Evolutionary conservation across 2,888 invertebrate species (phyloP), one percentile per base, ranked within the genome.

Genomic region (Agonopterix heracliana): DNA sequence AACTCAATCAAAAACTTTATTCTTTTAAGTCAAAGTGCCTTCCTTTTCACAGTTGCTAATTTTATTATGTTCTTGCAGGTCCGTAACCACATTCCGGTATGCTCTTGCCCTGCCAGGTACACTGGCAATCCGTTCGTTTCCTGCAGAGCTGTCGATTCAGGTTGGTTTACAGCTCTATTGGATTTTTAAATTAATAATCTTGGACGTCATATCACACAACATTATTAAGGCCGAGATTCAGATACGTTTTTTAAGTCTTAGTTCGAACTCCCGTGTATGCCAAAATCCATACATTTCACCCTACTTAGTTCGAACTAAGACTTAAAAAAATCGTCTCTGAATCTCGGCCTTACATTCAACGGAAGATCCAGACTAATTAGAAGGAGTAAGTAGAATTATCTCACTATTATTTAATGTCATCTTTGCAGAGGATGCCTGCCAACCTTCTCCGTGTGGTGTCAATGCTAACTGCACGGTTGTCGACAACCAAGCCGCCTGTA

Each of bases 381-480:
- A n/a, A n/a, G n/a, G n/a, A n/a, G n/a, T n/a, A 3, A 26, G 26
- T 26, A 26, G 5, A 26, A 26, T 17, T 17, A 2, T 2, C 17
- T 17, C 17, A 3, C 1, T 11, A 41, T 41, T 9, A 38, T 10
- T 38, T 3, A 34, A 34, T 46, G 44, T n/a, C 17, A 12, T 57
- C 3, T 60, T 69, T 63, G 40, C 78, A 96, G 96, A 94, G 86
- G 95, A 95, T 68, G 91, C 94, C 43, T 96, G 96, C 72, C 93
- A 93, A 66, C 95, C 95, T 10, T 94, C 92, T 54, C 95, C 96
- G 0, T 96, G 96, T 61, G 96, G 96, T 7, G 65, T 71, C 41
- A 96, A 96, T 78, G 95, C 96, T 1, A 92, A 93, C 47, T 96
- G 96, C 73, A 93, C 94, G 68, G 94, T 95, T 9, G 85, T 92